A percentile compares a stretch with the other conserved stretches of the same genome.
Evolutionary conservation across 2,888 invertebrate species (phyloP).

Genomic region (Callinectes sapidus): DNA sequence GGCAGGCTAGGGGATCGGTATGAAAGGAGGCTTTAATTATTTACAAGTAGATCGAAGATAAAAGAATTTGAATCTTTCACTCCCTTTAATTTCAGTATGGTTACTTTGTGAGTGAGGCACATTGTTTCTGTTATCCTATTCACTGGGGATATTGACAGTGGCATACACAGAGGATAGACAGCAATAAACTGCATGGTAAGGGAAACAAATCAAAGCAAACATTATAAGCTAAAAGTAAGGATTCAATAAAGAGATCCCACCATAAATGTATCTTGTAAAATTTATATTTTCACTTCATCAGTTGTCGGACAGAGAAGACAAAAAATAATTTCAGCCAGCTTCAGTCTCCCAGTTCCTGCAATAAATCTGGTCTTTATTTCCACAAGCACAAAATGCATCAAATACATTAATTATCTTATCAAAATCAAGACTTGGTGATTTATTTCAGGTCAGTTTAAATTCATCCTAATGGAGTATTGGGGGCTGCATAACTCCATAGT

Average conservation of each 20-base stretch:
- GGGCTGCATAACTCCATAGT: no score
- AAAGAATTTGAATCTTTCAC: no score
- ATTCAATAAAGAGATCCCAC: not conserved
- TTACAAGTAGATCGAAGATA: no score
- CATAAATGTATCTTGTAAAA: not conserved
- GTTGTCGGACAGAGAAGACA: not conserved
- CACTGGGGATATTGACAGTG: no score
- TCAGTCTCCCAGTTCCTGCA: not conserved
- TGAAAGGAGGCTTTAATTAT: no score
- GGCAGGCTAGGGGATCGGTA: no score
- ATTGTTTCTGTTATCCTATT: no score
- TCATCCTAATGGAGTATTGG: not conserved
- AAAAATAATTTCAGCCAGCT: not conserved
- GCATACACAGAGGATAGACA: no score
- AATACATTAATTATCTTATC: not conserved
- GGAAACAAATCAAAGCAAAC: no score
- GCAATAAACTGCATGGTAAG: no score
- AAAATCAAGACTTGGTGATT: not conserved
- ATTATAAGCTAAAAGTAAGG: not conserved
- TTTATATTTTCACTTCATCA: conserved; percentile 16
- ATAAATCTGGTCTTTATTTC: not conserved
- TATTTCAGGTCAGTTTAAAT: not conserved
- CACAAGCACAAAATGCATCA: not conserved
- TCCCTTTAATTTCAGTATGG: no score
- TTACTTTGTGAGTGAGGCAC: no score